Evolutionary conservation across 1,140 invertebrate species (phyloP).

Genomic region (Caerostris extrusa): DNA sequence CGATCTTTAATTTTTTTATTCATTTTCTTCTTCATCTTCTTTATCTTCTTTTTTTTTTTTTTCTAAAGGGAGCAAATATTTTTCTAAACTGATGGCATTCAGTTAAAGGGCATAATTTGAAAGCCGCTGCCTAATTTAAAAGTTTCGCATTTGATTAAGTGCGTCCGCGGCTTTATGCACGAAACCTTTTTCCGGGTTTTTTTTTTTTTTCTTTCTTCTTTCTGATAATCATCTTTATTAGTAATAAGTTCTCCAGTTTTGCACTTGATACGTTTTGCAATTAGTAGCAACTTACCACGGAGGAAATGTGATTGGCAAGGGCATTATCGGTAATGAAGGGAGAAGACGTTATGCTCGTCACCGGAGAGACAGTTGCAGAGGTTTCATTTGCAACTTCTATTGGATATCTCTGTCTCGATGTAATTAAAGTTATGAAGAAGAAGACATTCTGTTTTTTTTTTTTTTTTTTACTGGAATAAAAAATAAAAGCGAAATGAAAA

Average conservation of each 20-base stretch:
- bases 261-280: constrained; percentile 5
- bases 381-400: too few species aligned
- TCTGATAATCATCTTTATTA: constrained; percentile 68
- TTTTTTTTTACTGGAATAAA: too few species aligned
- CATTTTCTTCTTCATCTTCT: neutral
- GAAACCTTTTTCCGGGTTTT: constrained; percentile 45
- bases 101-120: constrained; percentile 71
- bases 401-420: too few species aligned
- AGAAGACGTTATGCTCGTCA: neutral
- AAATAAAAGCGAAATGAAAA: too few species aligned
- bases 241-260: constrained; percentile 62
- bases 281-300: constrained; percentile 13
- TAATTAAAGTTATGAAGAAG: too few species aligned
- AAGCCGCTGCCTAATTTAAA: constrained; percentile 70
- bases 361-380: neutral
- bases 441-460: too few species aligned
- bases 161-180: constrained; percentile 47
- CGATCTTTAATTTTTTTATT: constrained; percentile 73
- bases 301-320: constrained; percentile 51
- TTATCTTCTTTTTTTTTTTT: neutral
- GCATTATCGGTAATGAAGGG: neutral
- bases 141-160: constrained; percentile 77
- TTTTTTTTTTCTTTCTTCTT: neutral
- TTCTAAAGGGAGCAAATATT: constrained; percentile 48
- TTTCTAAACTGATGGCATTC: constrained; percentile 71